A percentile compares a stretch with the other conserved stretches of the same genome.
These are phyloP conservation scores for Elysia crispata DNA, from an alignment of 2,888 invertebrate species.

Conservation along the genomic window DNA sequence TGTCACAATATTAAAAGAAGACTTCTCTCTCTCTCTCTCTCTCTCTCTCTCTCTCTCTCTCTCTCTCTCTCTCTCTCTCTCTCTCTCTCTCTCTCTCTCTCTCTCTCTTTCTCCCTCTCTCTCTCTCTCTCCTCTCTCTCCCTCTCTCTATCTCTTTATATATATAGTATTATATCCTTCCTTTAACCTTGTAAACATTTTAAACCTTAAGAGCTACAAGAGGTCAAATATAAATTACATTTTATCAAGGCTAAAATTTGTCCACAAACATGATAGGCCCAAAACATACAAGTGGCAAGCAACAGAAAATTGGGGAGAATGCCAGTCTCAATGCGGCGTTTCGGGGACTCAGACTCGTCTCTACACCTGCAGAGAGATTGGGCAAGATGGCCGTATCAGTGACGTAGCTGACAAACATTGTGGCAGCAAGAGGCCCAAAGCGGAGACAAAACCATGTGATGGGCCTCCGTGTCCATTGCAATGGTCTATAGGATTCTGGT, in stretches of 20 bases:
- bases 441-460: slow-evolving; percentile 23
- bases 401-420: slow-evolving; percentile 23
- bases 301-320: slow-evolving; percentile 37
- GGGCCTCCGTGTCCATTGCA: slow-evolving; percentile 29
- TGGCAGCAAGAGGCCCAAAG: slow-evolving; percentile 2
- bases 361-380: slow-evolving; percentile 17
- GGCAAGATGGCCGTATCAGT: background rate
- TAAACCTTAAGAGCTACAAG: no score
- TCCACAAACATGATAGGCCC: no score
- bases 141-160: background rate
- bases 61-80: background rate
- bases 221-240: no score
- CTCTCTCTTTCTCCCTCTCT: background rate
- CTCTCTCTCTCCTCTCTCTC: background rate
- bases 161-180: background rate
- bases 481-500: slow-evolving; percentile 40
- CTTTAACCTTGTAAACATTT: no score
- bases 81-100: slow-evolving; percentile 10
- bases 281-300: slow-evolving; percentile 32
- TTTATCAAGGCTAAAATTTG: no score
- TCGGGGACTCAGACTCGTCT: slow-evolving; percentile 29
- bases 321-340: slow-evolving; percentile 37
- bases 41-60: no score
- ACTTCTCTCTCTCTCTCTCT: no score
- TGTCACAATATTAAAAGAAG: no score